Evolutionary conservation across 2,113 vertebrate genomes (phyloP).

Genomic region (Garra rufa): DNA sequence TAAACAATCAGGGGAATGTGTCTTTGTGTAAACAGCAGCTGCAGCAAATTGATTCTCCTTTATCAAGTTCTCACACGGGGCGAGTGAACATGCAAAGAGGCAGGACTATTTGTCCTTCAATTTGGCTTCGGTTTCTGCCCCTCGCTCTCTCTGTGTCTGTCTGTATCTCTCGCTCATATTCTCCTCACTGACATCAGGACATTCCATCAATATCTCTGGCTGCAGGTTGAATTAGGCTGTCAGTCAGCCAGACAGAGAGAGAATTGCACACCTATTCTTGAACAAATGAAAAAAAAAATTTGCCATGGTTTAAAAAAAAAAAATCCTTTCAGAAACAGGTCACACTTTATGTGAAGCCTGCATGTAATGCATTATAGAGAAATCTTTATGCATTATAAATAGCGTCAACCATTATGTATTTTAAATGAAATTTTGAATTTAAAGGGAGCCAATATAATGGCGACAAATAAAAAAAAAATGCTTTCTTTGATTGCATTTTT

Average conservation of each 20-base stretch:
- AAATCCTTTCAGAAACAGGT: neutral
- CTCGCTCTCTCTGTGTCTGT: neutral
- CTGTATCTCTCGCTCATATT: neutral
- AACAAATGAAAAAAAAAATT: neutral
- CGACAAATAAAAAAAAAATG: no score
- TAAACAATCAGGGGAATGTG: neutral
- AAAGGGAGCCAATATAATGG: no score
- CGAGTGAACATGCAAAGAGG: conserved; percentile 28
- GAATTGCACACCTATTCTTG: neutral
- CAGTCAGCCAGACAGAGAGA: neutral
- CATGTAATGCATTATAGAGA: neutral
- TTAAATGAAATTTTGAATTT: no score
- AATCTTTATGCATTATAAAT: neutral
- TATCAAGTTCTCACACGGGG: conserved; percentile 11
- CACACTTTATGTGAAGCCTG: neutral
- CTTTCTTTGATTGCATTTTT: no score
- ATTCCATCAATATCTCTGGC: conserved; percentile 5
- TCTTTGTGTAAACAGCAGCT: conserved; percentile 8
- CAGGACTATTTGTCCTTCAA: neutral
- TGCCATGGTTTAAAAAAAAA: neutral
- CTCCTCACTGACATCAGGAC: conserved; percentile 3
- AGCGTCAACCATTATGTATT: neutral
- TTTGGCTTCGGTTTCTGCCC: neutral
- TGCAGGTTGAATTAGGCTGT: conserved; percentile 23
- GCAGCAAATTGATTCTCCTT: conserved; percentile 37